These are phyloP conservation scores for Thamnaconus septentrionalis DNA, from an alignment of 2,113 vertebrate genomes.

Conservation along the genomic window DNA sequence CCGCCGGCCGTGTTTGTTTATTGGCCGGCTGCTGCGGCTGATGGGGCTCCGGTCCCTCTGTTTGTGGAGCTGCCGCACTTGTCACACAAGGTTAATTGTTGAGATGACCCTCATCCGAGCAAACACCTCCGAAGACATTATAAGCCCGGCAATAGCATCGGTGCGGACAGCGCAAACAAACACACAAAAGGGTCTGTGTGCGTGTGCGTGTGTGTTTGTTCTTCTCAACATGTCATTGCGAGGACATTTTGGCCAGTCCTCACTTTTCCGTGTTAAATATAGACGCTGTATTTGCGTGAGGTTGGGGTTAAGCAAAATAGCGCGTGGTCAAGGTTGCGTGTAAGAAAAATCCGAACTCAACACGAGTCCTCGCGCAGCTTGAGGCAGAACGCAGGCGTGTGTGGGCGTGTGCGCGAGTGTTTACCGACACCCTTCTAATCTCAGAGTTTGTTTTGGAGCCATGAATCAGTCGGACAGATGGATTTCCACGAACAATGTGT, in stretches of 20 bases:
- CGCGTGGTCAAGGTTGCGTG: no score
- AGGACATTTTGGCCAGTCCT: no score
- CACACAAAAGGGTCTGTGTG: conserved; percentile 37
- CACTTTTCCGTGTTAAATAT: no score
- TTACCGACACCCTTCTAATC: conserved; percentile 45
- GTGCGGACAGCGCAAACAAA: conserved; percentile 34
- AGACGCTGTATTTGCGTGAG: no score
- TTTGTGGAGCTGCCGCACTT: conserved; percentile 54
- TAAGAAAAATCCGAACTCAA: no score
- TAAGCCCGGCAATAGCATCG: conserved; percentile 21
- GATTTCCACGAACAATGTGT: conserved; percentile 41
- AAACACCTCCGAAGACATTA: conserved; percentile 56
- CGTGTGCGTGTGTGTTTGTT: background rate
- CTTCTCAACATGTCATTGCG: no score
- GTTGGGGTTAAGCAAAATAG: no score
- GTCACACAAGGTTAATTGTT: conserved; percentile 74
- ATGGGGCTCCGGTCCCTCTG: conserved; percentile 29
- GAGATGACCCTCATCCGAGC: conserved; percentile 59
- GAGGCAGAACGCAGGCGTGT: no score
- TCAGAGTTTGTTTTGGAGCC: conserved; percentile 31
- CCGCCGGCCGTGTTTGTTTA: conserved; percentile 30
- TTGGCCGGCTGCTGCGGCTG: conserved; percentile 7
- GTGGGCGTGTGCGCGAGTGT: conserved; percentile 6
- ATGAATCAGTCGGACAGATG: conserved; percentile 38
- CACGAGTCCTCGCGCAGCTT: no score